Evolutionary conservation across 2,113 vertebrate genomes (phyloP), one percentile per base, ranked within the genome.

Genomic region (Gymnobelideus leadbeateri): DNA sequence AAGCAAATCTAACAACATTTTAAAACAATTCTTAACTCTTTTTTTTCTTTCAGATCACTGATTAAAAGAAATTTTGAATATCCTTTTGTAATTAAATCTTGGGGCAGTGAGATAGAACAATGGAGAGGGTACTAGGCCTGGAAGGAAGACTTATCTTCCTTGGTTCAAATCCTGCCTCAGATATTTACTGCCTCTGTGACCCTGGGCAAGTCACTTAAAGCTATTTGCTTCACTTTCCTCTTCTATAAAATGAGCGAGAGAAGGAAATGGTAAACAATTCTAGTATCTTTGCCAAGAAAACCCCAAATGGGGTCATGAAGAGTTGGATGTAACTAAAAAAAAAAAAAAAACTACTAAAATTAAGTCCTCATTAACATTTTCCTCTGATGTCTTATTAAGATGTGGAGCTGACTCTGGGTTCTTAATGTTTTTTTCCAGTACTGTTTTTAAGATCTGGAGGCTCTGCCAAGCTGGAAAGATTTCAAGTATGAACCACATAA

Each of bases 1-100:
- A 90, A 92, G 14, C 28, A 89, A n/a, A 91, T 92, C 26, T 93
- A 6, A 28, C 31, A 57, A 46, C 49, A 84, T 94, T 96, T 93
- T 77, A 84, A 51, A 2, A 53, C 89, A 6, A 8, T 52, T 95
- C 4, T 89, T 21, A 95, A 31, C 28, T 84, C 61, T 19, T 77
- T 84, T 43, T 77, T 8, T 19, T 8, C 11, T 68, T 37, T 37
- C 61, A 43, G n/a, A 84, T 25, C 0, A 9, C 0, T 90, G 25
- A 54, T 51, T 84, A 49, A 89, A 93, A 95, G 54, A 61, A 68
- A 31, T 31, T 68, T 77, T 46, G 77, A 77, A 25, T 2, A 95
- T 46, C 0, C 25, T 55, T 12, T 46, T 23, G 5, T 92, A 91
- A 94, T 89, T 68, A 89, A 89, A 61, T 47, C 37, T 84, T 4